Evolutionary conservation across 2,797 vertebrate genomes (phyloP), one percentile per base, ranked within the genome.

Genomic region (Momotus momota): DNA sequence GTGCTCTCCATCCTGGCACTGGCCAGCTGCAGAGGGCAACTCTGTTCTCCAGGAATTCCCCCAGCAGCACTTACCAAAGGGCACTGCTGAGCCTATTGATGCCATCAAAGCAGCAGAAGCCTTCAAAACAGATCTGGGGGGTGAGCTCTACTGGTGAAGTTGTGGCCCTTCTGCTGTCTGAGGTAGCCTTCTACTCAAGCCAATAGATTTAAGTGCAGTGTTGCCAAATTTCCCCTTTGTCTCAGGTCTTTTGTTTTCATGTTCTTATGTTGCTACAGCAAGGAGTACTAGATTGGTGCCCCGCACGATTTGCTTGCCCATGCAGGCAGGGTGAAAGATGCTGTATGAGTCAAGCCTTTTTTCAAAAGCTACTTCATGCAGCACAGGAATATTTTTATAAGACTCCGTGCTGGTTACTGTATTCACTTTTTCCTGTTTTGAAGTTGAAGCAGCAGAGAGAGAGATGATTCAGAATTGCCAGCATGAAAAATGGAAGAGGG

Each of bases 401-500:
- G 62, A 46, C 65, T 87, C 52, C 18, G 49, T 81, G 41, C 69
- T 66, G 17, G 75, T 91, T 95, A 65, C 81, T 79, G 10, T 85
- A 40, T 77, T 95, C 73, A 88, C 72, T 94, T 95, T 95, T 94
- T 96, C 94, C 96, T 93, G 75, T 90, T 96, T 93, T 94, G 86
- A 79, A 87, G 66, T 69, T 86, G 75, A 87, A 96, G 43, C 72
- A 89, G 60, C 65, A 88, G 60, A 86, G 48, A 70, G 65, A 38
- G 72, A 67, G 73, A 88, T 96, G 89, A 97, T 86, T 95, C 91
- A 95, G 84, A 92, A 21, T 43, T 93, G 52, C 77, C 87, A 89
- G 83, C 3, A 1, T 65, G 54, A 90, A 94, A 96, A 85, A 85
- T 94, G 69, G 81, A 94, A 82, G 48, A 31, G 41, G 77, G 67